Evolutionary conservation across 1,140 invertebrate genomes (phyloP).

Genomic region (Anastatus disparis): DNA sequence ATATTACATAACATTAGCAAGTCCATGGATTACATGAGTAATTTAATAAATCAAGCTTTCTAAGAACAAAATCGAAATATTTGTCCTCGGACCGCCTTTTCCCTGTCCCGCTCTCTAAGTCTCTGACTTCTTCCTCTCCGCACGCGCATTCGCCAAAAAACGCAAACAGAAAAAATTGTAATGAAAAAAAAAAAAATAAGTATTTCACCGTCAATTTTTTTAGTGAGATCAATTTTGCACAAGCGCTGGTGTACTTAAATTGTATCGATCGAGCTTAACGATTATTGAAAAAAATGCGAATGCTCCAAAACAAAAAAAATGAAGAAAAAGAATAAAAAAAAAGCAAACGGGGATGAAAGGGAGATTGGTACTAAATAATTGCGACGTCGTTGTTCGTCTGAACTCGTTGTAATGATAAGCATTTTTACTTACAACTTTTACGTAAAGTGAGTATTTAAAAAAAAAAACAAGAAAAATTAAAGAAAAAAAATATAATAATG

Average conservation of each 20-base stretch:
- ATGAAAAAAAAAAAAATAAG: neutral
- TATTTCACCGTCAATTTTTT: neutral
- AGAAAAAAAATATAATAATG: neutral
- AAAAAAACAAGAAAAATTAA: slow-evolving; percentile 28
- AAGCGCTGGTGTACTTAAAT: neutral
- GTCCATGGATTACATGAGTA: too few relatives aligned
- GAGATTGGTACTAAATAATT: slow-evolving; percentile 2
- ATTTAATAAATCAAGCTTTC: too few relatives aligned
- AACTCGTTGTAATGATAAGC: slow-evolving; percentile 56
- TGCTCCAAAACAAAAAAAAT: too few relatives aligned
- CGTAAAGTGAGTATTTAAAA: slow-evolving; percentile 57
- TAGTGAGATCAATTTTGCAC: slow-evolving; percentile 1
- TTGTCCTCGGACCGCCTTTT: neutral
- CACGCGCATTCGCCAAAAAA: too few relatives aligned
- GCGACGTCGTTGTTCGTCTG: slow-evolving; percentile 55
- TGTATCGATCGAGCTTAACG: slow-evolving; percentile 13
- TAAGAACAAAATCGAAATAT: too few relatives aligned
- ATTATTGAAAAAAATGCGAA: neutral
- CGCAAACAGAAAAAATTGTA: too few relatives aligned
- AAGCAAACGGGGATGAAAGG: slow-evolving; percentile 17
- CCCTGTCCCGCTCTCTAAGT: neutral
- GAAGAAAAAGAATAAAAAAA: slow-evolving; percentile 19
- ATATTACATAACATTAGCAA: neutral
- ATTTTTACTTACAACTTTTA: slow-evolving; percentile 64
- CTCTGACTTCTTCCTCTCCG: neutral